Evolutionary conservation across 2,888 invertebrate genomes (phyloP), one percentile per base, ranked within the genome.

Genomic region (Rambutsinella grinnellia): DNA sequence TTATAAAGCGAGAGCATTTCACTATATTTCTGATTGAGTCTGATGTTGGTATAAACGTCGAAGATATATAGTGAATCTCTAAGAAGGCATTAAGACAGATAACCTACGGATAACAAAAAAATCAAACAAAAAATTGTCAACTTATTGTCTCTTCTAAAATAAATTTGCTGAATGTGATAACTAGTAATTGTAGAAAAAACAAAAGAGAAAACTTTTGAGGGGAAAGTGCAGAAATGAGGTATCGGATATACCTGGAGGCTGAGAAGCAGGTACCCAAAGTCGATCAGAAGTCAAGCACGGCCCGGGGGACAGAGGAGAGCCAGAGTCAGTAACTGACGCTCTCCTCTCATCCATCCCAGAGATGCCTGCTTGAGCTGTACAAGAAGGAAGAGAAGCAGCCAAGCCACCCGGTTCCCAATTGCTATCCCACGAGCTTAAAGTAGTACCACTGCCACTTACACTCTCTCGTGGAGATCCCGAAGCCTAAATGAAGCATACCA

Each of bases 391-490:
- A 17, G 83, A 83, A 1, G 80, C 58, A 51, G 83, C 83, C 70
- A 81, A 70, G 47, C 80, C 79, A 23, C 81, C 82, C 15, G 81
- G 80, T 36, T 82, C 83, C 83, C 83, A 83, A 58, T 82, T 77
- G 58, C 79, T 79, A 57, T 83, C 83, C 82, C 83, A 83, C 79
- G 82, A 81, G 57, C 82, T 81, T 51, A 82, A 60, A 15, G 82
- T 83, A 57, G 82, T 82, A 15, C 83, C 79, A 78, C 81, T 81
- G 24, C 82, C 79, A 66, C 79, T 78, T 10, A 83, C 80, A 74
- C 83, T 83, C 61, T 83, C 83, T 23, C 83, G 66, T 47, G 83
- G 82, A 62, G 81, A 81, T 53, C 81, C 82, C 19, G 83, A 83
- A 58, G 82, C 80, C 83, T 83, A 53, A 23, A 54, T n/a, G 24